Base-by-base conservation (phyloP, 1,140 invertebrate species). In the Onthophagus taurus region DNA sequence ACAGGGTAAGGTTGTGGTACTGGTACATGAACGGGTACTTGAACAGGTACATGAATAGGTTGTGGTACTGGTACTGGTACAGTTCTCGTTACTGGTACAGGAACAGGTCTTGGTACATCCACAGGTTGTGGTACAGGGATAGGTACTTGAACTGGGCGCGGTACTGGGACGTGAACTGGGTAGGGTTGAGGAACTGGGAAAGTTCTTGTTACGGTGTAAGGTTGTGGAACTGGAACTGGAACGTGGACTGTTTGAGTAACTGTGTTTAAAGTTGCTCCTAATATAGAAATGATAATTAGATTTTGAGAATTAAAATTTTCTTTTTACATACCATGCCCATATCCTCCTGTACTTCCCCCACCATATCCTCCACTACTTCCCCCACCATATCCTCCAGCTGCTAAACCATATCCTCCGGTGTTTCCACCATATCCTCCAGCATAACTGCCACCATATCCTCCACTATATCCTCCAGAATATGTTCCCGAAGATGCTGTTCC, bases 1-100 rank as follows among this genome's bases (percentile, higher is more conserved):
- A 59, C 57, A 31, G 53, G 51, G 16, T 55, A 49, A 12, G 55
- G 53, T 48, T 55, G 55, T 54, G 55, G 58, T 33, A 57, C 50
- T 23, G 52, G 39, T 13, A 52, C 52, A 14, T 41, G 42, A 11
- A 44, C 29, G n/a, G 52, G 50, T 46, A 52, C 47, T 35, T 51
- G 44, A 21, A 54, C 50, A 21, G 52, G 52, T 7, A 21, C 46
- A 45, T 18, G 45, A 11, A 44, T 13, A 13, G 52, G 50, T 48
- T 54, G 50, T 31, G 50, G 44, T 24, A 54, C 50, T 38, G 52
- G 52, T 8, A 21, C 46, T 47, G 26, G 37, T 5, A 47, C 37
- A 6, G 37, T 18, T 47, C 37, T 31, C 9, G 38, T 38, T 16
- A 47, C 45, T 19, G 45, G n/a, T 2, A 42, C 31, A 34, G 45